Base-by-base conservation (phyloP, 2,113 vertebrate species). In the Mohoua ochrocephala region DNA sequence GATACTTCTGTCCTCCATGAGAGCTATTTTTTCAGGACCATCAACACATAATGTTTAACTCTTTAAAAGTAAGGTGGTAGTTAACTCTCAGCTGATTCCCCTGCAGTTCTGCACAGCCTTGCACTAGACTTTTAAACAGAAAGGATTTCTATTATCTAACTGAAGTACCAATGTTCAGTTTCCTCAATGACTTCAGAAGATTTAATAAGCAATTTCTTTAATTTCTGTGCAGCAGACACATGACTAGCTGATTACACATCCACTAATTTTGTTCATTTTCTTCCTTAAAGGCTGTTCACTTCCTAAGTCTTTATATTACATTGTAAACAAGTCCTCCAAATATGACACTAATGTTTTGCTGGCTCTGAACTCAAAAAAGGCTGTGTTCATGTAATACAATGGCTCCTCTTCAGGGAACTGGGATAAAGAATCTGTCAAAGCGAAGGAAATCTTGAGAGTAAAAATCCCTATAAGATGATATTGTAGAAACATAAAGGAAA, bases 371-470 rank as follows among this genome's bases (percentile, higher is more conserved):
- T 41, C 41, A 31, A 79, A n/a, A 7, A 31, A 9, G 4, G n/a
- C 6, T 4, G 21, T 0, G 0, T n/a, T 49, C 11, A 10, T 4
- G 3, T 44, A 64, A 56, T 8, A 65, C 27, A 37, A 2, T 26
- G 26, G 17, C 26, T 53, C 1, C 1, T 50, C 31, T 61, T 61
- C 49, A 44, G 61, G 57, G 13, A 76, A 56, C 6, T 26, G 23
- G 21, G 31, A 33, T n/a, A 26, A 89, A 31, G 30, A 92, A 79
- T 33, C 24, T 26, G 15, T 42, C 13, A 6, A 77, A 63, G 20
- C 3, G 8, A 49, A 81, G 18, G 33, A 57, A 94, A 63, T 15
- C 14, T 23, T 33, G 6, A 33, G 39, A 77, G 21, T 27, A 7
- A 68, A 92, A 86, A 63, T 33, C 24, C 19, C 16, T 57, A 0